phyloP scores from a whole-genome alignment of 2,797 vertebrate species.

The Arvicola amphibius region DNA sequence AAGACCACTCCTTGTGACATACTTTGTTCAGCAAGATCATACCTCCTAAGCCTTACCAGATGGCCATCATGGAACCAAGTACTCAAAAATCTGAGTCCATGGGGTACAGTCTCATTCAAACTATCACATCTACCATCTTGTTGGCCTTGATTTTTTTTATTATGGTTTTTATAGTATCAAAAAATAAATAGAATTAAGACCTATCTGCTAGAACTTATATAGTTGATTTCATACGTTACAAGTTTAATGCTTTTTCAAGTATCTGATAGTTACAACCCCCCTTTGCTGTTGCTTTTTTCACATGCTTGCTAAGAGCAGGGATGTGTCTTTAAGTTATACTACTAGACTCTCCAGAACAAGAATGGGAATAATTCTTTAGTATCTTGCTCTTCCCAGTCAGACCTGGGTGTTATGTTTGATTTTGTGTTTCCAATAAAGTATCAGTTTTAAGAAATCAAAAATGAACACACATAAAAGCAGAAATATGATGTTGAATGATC shows the following conservation, averaged over 20 bases:
- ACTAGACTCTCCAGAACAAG: slow-evolving; percentile 27
- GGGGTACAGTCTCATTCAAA: neutral
- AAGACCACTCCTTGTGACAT: neutral
- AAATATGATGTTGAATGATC: slow-evolving; percentile 22
- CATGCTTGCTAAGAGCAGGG: neutral
- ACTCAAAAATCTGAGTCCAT: neutral
- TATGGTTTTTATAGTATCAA: slow-evolving; percentile 22
- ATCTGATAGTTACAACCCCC: slow-evolving; percentile 22
- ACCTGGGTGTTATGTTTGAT: slow-evolving; percentile 38
- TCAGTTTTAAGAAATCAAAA: slow-evolving; percentile 39
- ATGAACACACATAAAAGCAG: neutral
- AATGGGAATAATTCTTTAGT: neutral
- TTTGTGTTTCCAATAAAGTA: slow-evolving; percentile 54
- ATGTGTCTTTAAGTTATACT: neutral
- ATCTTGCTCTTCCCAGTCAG: neutral
- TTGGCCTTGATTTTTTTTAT: neutral
- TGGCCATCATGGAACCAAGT: neutral
- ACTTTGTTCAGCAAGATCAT: neutral
- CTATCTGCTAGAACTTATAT: slow-evolving; percentile 19
- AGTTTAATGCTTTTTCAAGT: slow-evolving; percentile 21
- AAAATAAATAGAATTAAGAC: slow-evolving; percentile 54
- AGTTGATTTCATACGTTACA: slow-evolving; percentile 42
- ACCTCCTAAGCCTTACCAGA: neutral
- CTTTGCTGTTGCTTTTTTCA: neutral
- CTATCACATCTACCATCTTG: neutral